Conservation (phyloP, 2,888 invertebrate genomes). For the Gymnocheta viridis region DNA sequence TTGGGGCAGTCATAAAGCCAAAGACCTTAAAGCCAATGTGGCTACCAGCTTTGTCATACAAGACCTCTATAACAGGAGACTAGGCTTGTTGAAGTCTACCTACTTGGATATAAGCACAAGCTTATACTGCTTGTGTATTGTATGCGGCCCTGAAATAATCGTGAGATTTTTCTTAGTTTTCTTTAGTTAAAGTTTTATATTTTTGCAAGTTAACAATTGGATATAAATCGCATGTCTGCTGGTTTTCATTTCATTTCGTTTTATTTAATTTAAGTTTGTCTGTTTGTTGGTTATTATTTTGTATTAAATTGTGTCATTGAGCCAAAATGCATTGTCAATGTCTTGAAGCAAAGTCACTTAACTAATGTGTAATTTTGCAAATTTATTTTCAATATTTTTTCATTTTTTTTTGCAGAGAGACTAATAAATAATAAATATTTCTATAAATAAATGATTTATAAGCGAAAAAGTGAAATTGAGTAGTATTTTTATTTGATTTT, state of each 20-base stretch:
- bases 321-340: constrained; percentile 65
- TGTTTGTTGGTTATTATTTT: constrained; percentile 41
- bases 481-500: constrained; percentile 33
- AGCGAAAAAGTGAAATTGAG: constrained; percentile 62
- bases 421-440: constrained; percentile 44
- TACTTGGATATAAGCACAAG: not conserved
- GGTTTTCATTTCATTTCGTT: constrained; percentile 40
- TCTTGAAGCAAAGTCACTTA: constrained; percentile 62
- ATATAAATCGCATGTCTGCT: constrained; percentile 65
- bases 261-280: constrained; percentile 35
- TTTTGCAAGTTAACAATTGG: constrained; percentile 51
- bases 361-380: constrained; percentile 44
- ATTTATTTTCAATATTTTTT: not conserved
- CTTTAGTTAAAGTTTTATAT: constrained; percentile 9
- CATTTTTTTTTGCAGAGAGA: constrained; percentile 11
- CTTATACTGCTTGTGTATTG: constrained; percentile 9
- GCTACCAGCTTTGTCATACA: constrained; percentile 45
- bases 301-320: constrained; percentile 71
- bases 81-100: constrained; percentile 20
- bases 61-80: constrained; percentile 29
- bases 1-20: constrained; percentile 42
- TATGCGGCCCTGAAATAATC: constrained; percentile 55
- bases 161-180: constrained; percentile 67
- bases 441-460: constrained; percentile 55
- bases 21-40: constrained; percentile 32